Conservation (phyloP, 2,888 invertebrate species). For the Tupiocoris notatus region DNA sequence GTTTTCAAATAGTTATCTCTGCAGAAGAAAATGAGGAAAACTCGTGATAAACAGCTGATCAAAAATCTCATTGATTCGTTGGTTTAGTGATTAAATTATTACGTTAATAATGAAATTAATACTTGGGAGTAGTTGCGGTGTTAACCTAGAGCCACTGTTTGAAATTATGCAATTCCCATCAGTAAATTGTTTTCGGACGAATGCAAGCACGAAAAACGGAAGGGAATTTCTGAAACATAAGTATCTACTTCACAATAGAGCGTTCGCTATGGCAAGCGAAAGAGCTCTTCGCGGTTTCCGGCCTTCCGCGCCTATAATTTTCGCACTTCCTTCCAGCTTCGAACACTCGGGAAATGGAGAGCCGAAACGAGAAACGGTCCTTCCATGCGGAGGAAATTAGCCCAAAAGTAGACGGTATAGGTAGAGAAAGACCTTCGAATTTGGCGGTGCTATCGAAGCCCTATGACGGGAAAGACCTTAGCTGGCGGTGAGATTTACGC, state of each 20-base stretch:
- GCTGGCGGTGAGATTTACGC: conserved; percentile 12
- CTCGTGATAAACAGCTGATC: too few species aligned
- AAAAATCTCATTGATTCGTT: too few species aligned
- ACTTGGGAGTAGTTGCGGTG: too few species aligned
- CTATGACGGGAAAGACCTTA: background rate
- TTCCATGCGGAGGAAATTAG: conserved; percentile 21
- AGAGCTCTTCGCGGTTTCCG: conserved; percentile 19
- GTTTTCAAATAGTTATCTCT: too few species aligned
- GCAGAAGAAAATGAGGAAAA: too few species aligned
- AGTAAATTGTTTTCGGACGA: background rate
- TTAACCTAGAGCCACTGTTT: too few species aligned
- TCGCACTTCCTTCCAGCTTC: conserved; percentile 23
- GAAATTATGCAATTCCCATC: background rate
- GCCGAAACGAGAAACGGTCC: conserved; percentile 20
- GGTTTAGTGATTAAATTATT: too few species aligned
- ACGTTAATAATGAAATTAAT: too few species aligned
- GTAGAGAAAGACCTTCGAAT: conserved; percentile 5
- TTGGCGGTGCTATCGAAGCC: background rate
- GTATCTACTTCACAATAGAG: too few species aligned
- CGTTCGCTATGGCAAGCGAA: background rate
- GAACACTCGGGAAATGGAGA: conserved; percentile 25
- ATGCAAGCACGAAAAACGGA: conserved; percentile 2
- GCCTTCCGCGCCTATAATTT: conserved; percentile 30
- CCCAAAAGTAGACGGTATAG: conserved; percentile 11
- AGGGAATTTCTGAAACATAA: conserved; percentile 1